Percentiles rank a stretch among this genome's conserved stretches.
These are phyloP conservation scores for Acleris sparsana DNA, from an alignment of 2,888 invertebrate species.

Conservation along the genomic window DNA sequence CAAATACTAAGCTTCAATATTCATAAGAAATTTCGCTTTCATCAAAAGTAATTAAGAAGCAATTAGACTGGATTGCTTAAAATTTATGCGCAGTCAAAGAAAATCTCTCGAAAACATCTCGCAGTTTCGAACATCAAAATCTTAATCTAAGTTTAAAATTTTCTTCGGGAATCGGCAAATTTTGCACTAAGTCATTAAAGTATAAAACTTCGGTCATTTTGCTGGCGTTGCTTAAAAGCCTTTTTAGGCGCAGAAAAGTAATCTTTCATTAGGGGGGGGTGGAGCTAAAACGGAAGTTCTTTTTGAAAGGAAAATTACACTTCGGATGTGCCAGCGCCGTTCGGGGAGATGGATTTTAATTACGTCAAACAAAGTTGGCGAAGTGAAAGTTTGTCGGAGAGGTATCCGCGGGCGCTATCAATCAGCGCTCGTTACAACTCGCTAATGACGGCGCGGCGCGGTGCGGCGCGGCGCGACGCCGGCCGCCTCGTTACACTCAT, in stretches of 20 bases:
- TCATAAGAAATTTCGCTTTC: conserved; percentile 52
- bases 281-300: conserved; percentile 83
- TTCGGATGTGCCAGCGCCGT: conserved; percentile 74
- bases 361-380: conserved; percentile 78
- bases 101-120: conserved; percentile 74
- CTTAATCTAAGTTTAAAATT: conserved; percentile 83
- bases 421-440: conserved; percentile 51
- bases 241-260: conserved; percentile 83
- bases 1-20: conserved; percentile 43
- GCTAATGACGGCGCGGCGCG: conserved; percentile 45
- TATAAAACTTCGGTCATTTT: conserved; percentile 83
- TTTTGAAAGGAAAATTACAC: conserved; percentile 83
- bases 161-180: conserved; percentile 82
- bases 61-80: conserved; percentile 77
- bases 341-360: conserved; percentile 81
- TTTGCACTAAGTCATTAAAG: conserved; percentile 84
- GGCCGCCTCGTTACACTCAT: conserved; percentile 34
- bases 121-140: conserved; percentile 79
- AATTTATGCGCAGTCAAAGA: conserved; percentile 76
- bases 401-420: conserved; percentile 38
- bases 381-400: conserved; percentile 58
- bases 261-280: conserved; percentile 82
- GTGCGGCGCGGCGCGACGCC: conserved; percentile 37
- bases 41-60: conserved; percentile 80
- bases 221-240: conserved; percentile 83